Percentiles rank a stretch among this genome's conserved stretches.
phyloP scores from a whole-genome alignment of 2,113 vertebrate genomes.

The Osmerus eperlanus region DNA sequence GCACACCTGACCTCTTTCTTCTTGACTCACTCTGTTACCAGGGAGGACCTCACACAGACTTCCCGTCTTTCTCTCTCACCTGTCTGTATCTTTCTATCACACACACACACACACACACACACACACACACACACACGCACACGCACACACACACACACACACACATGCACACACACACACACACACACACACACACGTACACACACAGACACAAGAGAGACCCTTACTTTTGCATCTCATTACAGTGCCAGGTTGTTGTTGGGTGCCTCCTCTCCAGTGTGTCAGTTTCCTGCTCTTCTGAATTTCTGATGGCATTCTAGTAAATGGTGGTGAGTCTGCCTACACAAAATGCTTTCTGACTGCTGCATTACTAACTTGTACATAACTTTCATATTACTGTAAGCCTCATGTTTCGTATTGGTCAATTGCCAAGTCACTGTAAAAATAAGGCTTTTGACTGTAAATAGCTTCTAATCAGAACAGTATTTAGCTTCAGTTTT shows the following conservation, averaged over 20 bases:
- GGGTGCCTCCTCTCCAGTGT: too few relatives aligned
- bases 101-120: neutral
- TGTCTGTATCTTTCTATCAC: slow-evolving; percentile 31
- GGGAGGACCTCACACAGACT: too few relatives aligned
- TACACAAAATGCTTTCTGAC: neutral
- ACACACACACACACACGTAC: neutral
- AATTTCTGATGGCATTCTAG: neutral
- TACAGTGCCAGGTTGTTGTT: neutral
- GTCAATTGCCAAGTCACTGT: too few relatives aligned
- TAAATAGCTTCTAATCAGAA: too few relatives aligned
- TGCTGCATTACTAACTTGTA: too few relatives aligned
- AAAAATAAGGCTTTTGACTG: too few relatives aligned
- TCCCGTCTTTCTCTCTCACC: neutral
- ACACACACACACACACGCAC: neutral
- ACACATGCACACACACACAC: neutral
- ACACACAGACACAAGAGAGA: neutral
- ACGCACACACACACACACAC: slow-evolving; percentile 6
- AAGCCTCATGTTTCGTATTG: too few relatives aligned
- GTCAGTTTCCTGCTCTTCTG: too few relatives aligned
- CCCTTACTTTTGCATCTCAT: neutral
- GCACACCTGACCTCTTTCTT: neutral
- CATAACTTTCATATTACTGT: too few relatives aligned
- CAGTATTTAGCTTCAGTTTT: neutral
- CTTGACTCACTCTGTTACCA: neutral
- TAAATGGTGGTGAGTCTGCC: neutral